phyloP scores from a whole-genome alignment of 2,113 vertebrate species.

The Romanogobio albipinnatus region DNA sequence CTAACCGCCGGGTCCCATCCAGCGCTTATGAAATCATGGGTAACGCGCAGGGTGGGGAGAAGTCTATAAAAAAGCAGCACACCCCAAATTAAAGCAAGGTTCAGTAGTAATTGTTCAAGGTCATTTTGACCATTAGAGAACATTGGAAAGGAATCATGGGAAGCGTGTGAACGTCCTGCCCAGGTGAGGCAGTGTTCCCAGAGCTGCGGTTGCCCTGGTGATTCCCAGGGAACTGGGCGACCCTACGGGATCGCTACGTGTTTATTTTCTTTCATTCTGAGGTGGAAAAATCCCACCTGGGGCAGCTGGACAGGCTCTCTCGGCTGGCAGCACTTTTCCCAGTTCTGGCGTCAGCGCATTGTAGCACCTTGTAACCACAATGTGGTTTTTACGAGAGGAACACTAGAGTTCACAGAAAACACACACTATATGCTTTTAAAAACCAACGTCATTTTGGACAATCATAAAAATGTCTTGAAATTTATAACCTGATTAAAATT shows the following conservation, averaged over 20 bases:
- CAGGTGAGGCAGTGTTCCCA: constrained; percentile 43
- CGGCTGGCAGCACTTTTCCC: constrained; percentile 39
- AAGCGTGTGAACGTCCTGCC: constrained; percentile 33
- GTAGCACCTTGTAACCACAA: constrained; percentile 56
- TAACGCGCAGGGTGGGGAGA: constrained; percentile 10
- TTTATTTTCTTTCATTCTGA: constrained; percentile 52
- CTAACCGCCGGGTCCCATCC: constrained; percentile 24
- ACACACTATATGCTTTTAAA: constrained; percentile 48
- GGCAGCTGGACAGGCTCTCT: constrained; percentile 43
- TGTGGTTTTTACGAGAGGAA: constrained; percentile 53
- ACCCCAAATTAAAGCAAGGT: constrained; percentile 41
- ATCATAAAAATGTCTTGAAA: constrained; percentile 47
- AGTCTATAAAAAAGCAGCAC: constrained; percentile 33
- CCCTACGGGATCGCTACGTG: constrained; percentile 40
- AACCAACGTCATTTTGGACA: constrained; percentile 50
- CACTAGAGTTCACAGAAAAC: constrained; percentile 56
- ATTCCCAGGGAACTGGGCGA: constrained; percentile 25
- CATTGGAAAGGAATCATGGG: constrained; percentile 34
- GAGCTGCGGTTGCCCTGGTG: constrained; percentile 44
- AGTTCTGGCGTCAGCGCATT: constrained; percentile 52
- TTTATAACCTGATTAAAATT: constrained; percentile 46
- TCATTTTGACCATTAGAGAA: constrained; percentile 45
- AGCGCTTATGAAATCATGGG: constrained; percentile 37
- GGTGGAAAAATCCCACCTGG: constrained; percentile 53
- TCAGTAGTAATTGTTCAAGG: constrained; percentile 36